Evolutionary conservation across 2,797 vertebrate genomes (phyloP).

Genomic region (Peromyscus nudipes): DNA sequence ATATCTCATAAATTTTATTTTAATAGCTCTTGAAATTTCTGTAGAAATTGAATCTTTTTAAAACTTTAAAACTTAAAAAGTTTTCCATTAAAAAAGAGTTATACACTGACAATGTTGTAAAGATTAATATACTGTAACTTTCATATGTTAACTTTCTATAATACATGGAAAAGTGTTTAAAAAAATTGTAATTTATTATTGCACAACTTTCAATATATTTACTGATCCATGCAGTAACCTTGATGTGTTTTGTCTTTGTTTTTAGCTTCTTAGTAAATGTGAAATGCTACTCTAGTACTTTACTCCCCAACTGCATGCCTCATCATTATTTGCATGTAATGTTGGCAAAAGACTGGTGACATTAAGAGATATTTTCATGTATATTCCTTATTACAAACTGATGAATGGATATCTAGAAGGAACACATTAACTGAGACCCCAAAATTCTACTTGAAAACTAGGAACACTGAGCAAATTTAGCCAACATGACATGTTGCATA

Average conservation of each 20-base stretch:
- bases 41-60: background rate
- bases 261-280: background rate
- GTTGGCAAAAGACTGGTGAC: background rate
- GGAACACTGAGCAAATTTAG: background rate
- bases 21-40: conserved; percentile 14
- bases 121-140: background rate
- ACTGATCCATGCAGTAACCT: background rate
- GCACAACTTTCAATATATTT: background rate
- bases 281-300: background rate
- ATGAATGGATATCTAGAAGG: background rate
- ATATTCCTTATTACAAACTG: background rate
- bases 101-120: background rate
- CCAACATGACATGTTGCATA: background rate
- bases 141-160: background rate
- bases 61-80: background rate
- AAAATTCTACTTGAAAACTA: background rate
- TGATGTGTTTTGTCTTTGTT: background rate
- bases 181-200: background rate
- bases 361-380: background rate
- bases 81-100: background rate
- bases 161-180: background rate
- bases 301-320: background rate
- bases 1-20: background rate
- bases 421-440: background rate
- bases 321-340: background rate